A percentile compares a stretch with the other conserved stretches of the same genome.
These are phyloP conservation scores for Eristalinus sepulchralis DNA, from an alignment of 2,888 invertebrate species.

Conservation along the genomic window DNA sequence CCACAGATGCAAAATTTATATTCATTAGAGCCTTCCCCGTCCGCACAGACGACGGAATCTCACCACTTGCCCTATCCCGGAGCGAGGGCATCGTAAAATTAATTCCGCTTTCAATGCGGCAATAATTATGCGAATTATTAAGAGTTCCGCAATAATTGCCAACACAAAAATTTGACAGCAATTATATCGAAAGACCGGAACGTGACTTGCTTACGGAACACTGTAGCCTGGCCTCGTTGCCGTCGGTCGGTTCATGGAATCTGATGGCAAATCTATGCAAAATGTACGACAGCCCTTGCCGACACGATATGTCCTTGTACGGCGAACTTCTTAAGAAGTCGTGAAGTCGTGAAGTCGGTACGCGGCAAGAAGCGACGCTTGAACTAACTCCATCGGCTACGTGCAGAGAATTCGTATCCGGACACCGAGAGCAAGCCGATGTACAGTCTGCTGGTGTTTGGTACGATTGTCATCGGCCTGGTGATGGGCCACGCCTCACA, in stretches of 20 bases:
- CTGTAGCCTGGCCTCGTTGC: neutral
- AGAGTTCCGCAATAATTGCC: conserved; percentile 37
- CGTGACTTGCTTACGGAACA: conserved; percentile 22
- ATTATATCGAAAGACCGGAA: conserved; percentile 43
- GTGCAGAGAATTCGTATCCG: conserved; percentile 35
- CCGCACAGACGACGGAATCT: neutral
- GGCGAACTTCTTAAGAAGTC: neutral
- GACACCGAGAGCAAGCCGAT: conserved; percentile 6
- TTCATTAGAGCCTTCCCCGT: neutral
- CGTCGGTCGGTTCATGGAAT: conserved; percentile 21
- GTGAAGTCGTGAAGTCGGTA: neutral
- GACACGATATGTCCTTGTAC: conserved; percentile 2
- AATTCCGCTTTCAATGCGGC: conserved; percentile 20
- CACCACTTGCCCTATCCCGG: neutral
- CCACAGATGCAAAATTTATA: neutral
- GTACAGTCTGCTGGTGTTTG: conserved; percentile 11
- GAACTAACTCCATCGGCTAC: conserved; percentile 33
- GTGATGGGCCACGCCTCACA: conserved; percentile 35
- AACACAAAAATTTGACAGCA: conserved; percentile 34
- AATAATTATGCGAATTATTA: conserved; percentile 44
- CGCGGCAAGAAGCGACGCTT: neutral
- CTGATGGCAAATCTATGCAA: conserved; percentile 46
- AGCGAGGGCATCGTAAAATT: conserved; percentile 6
- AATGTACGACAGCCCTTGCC: conserved; percentile 11
- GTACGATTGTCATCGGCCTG: conserved; percentile 18